Evolutionary conservation across 2,888 invertebrate species (phyloP), one percentile per base, ranked within the genome.

Genomic region (Epirrita christyi): DNA sequence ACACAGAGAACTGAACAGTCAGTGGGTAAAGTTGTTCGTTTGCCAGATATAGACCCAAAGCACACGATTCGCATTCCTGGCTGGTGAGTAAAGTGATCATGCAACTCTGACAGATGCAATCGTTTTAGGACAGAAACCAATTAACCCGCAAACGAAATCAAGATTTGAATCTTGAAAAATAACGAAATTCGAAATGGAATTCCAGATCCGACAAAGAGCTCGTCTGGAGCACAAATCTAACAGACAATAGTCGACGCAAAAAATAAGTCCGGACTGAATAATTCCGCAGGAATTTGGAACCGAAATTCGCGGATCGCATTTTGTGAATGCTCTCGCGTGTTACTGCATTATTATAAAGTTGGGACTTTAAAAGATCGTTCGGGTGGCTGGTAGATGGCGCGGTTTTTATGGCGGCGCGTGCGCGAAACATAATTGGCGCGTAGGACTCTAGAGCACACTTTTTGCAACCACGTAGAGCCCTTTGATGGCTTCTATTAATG

Each of bases 331-430:
- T 85, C 85, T 91, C 89, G 92, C 92, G 91, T 92, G 92, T 92
- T 91, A 88, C 86, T 88, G 91, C 91, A 91, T 90, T 91, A 91
- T 92, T 92, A 91, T 91, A 89, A 86, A 85, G 83, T 75, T 83
- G 78, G 79, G 76, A 68, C 81, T 86, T 87, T 84, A 85, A 82
- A 85, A 88, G 86, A 88, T 87, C 84, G 83, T 78, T 83, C 70
- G 81, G 80, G 85, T 86, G 82, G 83, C 78, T 76, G 58, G 36
- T 41, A 51, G 55, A 38, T 44, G 53, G 32, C 28, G 43, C 21
- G 51, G 73, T 85, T 89, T 88, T 88, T 89, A 88, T 86, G 84
- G 81, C 75, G 88, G 90, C 91, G 91, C 92, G 92, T 91, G 91
- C 91, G 88, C 88, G 59, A 71, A 66, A 80, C 83, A 83, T 91